A percentile compares a stretch with the other conserved stretches of the same genome.
These are phyloP conservation scores for Xiphorhynchus elegans DNA, from an alignment of 2,113 vertebrate species.

Conservation along the genomic window DNA sequence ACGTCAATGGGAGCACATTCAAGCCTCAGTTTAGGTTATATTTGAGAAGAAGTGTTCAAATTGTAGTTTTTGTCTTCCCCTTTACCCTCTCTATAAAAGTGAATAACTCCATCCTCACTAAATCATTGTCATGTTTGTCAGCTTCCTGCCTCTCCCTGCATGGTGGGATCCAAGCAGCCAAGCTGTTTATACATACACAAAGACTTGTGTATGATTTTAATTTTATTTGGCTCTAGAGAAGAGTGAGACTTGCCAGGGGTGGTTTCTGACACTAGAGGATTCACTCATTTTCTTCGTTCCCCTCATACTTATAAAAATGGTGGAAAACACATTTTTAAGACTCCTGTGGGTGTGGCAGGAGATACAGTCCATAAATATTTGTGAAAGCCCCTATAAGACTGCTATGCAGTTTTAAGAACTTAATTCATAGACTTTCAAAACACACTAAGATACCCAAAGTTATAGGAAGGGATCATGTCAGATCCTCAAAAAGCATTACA, in stretches of 20 bases:
- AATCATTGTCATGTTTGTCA: constrained; percentile 54
- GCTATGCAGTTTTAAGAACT: neutral
- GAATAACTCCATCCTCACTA: constrained; percentile 43
- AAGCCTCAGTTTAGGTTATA: constrained; percentile 37
- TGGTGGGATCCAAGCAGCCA: constrained; percentile 23
- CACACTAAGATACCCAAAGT: neutral
- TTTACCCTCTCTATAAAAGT: constrained; percentile 21
- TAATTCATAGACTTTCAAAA: neutral
- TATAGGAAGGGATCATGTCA: neutral
- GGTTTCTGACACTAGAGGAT: constrained; percentile 20
- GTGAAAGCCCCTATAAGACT: neutral
- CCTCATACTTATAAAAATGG: neutral
- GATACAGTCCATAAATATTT: neutral
- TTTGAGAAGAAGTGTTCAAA: neutral
- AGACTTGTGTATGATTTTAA: constrained; percentile 53
- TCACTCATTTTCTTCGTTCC: constrained; percentile 17
- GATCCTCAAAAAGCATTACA: neutral
- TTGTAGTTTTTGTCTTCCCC: constrained; percentile 27
- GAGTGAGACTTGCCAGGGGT: constrained; percentile 1
- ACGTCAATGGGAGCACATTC: constrained; percentile 39
- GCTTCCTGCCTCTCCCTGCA: constrained; percentile 49
- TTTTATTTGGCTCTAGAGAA: constrained; percentile 34
- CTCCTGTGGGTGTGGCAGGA: neutral
- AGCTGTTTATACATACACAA: constrained; percentile 45
- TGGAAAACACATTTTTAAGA: neutral